Evolutionary conservation across 1,140 invertebrate genomes (phyloP).

Genomic region (Chlorops oryzae): DNA sequence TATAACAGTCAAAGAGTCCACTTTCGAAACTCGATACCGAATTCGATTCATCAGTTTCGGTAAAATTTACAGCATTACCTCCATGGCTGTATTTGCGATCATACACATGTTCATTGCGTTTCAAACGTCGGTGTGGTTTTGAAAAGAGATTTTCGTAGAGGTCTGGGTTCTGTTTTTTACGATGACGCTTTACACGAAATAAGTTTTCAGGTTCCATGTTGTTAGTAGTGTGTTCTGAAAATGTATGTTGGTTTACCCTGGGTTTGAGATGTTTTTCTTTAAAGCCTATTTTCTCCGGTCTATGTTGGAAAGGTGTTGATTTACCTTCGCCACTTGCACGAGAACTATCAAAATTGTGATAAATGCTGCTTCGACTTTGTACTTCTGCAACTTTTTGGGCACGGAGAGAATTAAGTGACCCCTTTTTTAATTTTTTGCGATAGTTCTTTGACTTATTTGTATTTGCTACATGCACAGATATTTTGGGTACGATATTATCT

Average conservation of each 20-base stretch:
- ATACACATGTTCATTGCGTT: constrained; percentile 57
- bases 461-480: neutral
- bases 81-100: constrained; percentile 69
- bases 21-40: constrained; percentile 73
- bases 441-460: constrained; percentile 1
- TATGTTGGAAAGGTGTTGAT: no score
- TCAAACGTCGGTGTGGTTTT: constrained; percentile 37
- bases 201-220: no score
- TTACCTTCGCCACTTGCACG: no score
- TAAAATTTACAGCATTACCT: constrained; percentile 60
- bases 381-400: neutral
- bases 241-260: no score
- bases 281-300: no score
- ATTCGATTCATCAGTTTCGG: constrained; percentile 53
- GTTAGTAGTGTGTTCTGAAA: no score
- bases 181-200: no score
- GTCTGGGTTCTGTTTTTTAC: no score
- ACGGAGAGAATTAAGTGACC: constrained; percentile 8
- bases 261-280: no score
- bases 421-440: constrained; percentile 39
- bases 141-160: no score
- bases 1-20: constrained; percentile 65
- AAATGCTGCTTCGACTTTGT: neutral
- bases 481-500: neutral
- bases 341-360: no score